Conservation (phyloP, 2,797 vertebrate genomes). For the Iguana delicatissima region DNA sequence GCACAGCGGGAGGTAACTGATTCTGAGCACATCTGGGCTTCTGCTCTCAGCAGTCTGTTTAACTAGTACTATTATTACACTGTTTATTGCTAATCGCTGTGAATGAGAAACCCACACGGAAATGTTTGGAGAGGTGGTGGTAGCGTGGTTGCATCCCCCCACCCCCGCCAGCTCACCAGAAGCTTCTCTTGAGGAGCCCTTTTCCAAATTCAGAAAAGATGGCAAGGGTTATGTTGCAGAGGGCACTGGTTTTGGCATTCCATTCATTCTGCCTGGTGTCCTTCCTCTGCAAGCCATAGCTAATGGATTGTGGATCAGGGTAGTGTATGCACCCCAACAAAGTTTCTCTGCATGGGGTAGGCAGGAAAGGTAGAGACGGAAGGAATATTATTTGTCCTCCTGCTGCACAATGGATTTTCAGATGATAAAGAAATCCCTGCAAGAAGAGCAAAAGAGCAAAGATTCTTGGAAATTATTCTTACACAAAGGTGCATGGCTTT, state of each 20-base stretch:
- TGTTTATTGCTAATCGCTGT: neutral
- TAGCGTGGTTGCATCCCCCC: no score
- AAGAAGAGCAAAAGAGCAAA: no score
- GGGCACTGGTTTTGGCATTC: neutral
- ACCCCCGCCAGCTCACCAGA: no score
- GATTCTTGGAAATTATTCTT: no score
- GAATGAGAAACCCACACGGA: neutral
- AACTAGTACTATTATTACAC: neutral
- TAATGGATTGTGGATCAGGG: neutral
- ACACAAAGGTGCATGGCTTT: no score
- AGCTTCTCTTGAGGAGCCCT: neutral
- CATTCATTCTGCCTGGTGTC: neutral
- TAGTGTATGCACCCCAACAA: neutral
- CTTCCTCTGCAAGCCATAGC: neutral
- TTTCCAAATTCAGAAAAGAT: neutral
- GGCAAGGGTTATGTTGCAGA: neutral
- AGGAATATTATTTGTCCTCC: no score
- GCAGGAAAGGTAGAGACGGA: neutral
- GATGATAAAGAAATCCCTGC: no score
- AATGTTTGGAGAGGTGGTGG: neutral
- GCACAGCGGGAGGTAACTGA: neutral
- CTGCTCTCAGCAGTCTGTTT: neutral
- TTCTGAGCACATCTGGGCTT: neutral
- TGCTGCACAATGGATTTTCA: no score
- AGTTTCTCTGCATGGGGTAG: neutral